Base-by-base conservation (phyloP, 2,113 vertebrate species). In the Psephotus haematonotus region DNA sequence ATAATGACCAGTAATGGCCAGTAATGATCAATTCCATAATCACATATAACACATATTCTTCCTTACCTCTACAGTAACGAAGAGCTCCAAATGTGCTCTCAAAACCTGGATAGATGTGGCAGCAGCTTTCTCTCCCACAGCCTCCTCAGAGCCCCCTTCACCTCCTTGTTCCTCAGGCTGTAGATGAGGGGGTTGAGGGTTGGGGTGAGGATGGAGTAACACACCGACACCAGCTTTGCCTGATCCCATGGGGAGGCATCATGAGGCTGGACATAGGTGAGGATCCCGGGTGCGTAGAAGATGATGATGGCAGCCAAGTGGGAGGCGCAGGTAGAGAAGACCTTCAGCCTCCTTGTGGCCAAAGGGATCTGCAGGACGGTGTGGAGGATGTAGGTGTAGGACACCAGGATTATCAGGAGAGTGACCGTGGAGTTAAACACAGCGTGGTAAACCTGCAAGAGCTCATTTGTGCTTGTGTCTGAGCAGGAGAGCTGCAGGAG, bases 401-500 rank as follows among this genome's bases (percentile, higher is more conserved):
- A 97, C 5, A 82, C 41, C 28, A 97, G 82, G 57, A 97, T 95
- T 19, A 97, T 25, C 64, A 80, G 86, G 53, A 96, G 24, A 33
- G 96, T 53, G 33, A 80, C 82, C 29, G 83, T 3, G 4, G 28
- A 16, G 82, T 96, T 17, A 33, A 85, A 10, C 44, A n/a, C 0
- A 59, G 95, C 86, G 35, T 4, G 2, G 44, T 8, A 44, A 8
- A 19, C 17, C 2, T 43, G 4, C 55, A 72, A 46, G 77, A 92
- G 49, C 80, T 95, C 44, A 8, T 96, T 95, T 17, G 15, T 8
- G 6, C 8, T 68, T 5, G 82, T 80, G 2, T 93, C 52, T 7
- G 92, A 92, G 28, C 97, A 97, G 72, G 97, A 96, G 76, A 97
- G 77, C 49, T 55, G 90, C 63, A 97, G 35, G 12, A 97, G 76